These are phyloP conservation scores for Hybognathus amarus DNA, from an alignment of 2,797 vertebrate species.

Conservation along the genomic window DNA sequence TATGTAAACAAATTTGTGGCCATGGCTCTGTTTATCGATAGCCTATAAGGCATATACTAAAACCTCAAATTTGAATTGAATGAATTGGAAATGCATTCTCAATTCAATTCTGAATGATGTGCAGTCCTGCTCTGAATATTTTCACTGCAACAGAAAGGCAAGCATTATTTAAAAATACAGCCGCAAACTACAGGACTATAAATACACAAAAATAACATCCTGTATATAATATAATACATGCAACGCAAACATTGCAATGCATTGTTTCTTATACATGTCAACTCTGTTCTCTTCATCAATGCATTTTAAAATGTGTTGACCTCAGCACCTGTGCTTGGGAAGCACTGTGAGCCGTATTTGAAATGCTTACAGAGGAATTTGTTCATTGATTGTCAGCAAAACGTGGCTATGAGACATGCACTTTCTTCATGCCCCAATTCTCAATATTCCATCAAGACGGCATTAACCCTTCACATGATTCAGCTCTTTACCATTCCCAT, in stretches of 20 bases:
- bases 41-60: no score
- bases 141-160: neutral
- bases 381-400: conserved; percentile 54
- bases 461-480: conserved; percentile 50
- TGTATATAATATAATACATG: conserved; percentile 12
- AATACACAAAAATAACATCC: neutral
- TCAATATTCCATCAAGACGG: conserved; percentile 56
- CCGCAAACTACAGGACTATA: neutral
- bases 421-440: conserved; percentile 26
- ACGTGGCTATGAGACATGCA: conserved; percentile 38
- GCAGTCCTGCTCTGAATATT: neutral
- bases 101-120: neutral
- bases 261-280: conserved; percentile 9
- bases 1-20: neutral
- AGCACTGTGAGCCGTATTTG: conserved; percentile 3
- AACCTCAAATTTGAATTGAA: neutral
- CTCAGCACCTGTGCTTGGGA: conserved; percentile 30
- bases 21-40: neutral
- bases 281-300: conserved; percentile 27
- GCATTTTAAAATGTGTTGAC: conserved; percentile 21
- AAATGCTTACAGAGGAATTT: conserved; percentile 44
- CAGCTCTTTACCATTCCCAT: neutral
- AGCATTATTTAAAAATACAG: neutral
- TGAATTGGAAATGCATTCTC: neutral
- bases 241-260: neutral